These are phyloP conservation scores for Notodromas monacha DNA, from an alignment of 2,888 invertebrate genomes.

Conservation along the genomic window DNA sequence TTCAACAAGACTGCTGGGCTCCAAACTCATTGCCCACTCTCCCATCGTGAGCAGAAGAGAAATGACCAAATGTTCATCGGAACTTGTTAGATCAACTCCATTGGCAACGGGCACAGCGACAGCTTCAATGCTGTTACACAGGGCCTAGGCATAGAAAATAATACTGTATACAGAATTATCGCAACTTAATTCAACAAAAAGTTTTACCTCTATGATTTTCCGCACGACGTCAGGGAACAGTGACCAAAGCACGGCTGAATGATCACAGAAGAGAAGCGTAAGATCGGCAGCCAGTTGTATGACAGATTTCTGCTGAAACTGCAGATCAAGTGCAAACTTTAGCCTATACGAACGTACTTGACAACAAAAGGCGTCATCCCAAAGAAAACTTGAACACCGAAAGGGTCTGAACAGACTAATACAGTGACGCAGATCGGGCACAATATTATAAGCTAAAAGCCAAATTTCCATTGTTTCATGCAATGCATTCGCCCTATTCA, in stretches of 20 bases:
- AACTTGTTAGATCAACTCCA: too few species aligned
- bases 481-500: too few species aligned
- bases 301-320: constrained; percentile 45
- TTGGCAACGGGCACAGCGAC: constrained; percentile 12
- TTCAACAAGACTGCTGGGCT: constrained; percentile 15
- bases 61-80: constrained; percentile 36
- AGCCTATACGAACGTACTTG: constrained; percentile 7
- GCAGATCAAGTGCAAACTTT: constrained; percentile 14
- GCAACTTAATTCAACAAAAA: too few species aligned
- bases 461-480: too few species aligned
- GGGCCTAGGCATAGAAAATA: constrained; percentile 8
- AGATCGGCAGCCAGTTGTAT: constrained; percentile 55
- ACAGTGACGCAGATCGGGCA: too few species aligned
- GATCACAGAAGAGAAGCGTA: constrained; percentile 39
- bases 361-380: constrained; percentile 9
- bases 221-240: constrained; percentile 37
- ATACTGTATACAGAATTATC: too few species aligned
- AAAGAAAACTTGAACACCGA: constrained; percentile 9
- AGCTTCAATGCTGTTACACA: too few species aligned
- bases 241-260: constrained; percentile 32
- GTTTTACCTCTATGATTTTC: constrained; percentile 22
- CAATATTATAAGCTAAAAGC: too few species aligned
- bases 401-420: constrained; percentile 8
- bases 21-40: constrained; percentile 66
- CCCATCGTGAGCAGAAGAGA: constrained; percentile 58